phyloP scores from a whole-genome alignment of 2,888 invertebrate genomes.

The Labia minor region DNA sequence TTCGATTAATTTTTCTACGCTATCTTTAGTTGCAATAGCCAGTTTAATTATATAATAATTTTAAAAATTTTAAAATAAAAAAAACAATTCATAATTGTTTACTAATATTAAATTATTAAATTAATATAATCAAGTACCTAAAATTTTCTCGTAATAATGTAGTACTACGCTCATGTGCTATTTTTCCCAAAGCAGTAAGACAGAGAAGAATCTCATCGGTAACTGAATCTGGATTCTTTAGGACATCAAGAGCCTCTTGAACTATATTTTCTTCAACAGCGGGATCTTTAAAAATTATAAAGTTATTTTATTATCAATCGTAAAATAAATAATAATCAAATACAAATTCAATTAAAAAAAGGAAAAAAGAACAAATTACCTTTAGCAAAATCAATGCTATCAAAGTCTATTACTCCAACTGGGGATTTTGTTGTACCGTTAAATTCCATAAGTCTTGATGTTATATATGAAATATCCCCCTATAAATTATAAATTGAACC shows the following conservation, averaged over 20 bases:
- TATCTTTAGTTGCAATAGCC: too few species aligned
- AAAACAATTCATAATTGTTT: too few species aligned
- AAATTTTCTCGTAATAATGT: conserved; percentile 19
- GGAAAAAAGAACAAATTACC: background rate
- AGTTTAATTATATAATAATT: too few species aligned
- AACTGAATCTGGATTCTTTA: background rate
- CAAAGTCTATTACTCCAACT: background rate
- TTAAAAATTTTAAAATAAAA: too few species aligned
- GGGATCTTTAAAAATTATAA: background rate
- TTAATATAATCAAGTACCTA: too few species aligned
- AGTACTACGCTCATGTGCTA: background rate
- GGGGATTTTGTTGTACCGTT: background rate
- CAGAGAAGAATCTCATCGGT: background rate
- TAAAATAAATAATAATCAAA: background rate
- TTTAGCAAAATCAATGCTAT: background rate
- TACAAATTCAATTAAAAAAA: background rate
- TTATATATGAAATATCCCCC: background rate
- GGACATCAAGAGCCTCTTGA: background rate
- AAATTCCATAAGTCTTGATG: background rate
- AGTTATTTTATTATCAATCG: background rate
- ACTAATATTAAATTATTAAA: too few species aligned
- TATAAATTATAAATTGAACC: background rate
- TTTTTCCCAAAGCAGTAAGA: background rate
- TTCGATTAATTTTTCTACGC: too few species aligned
- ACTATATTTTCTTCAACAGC: background rate